These are phyloP conservation scores for Drosophila buzzatii DNA, from an alignment of 2,888 invertebrate species.

Conservation along the genomic window DNA sequence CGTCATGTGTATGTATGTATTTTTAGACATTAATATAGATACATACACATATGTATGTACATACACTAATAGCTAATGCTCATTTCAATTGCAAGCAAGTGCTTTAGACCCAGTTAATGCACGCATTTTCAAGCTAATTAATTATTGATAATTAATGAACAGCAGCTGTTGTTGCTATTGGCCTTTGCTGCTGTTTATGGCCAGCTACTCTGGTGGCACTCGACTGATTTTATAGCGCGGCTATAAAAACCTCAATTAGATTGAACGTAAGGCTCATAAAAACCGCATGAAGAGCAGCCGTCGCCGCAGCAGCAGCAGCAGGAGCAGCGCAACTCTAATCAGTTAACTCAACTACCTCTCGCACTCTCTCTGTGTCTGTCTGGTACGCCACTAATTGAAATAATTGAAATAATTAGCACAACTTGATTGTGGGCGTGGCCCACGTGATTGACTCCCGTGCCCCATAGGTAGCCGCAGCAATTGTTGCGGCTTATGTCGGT, in stretches of 20 bases:
- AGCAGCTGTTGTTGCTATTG: conserved; percentile 20
- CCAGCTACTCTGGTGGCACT: conserved; percentile 15
- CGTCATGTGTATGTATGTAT: not conserved
- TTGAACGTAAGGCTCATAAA: conserved; percentile 58
- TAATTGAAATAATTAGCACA: conserved; percentile 53
- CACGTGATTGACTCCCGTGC: conserved; percentile 9
- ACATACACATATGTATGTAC: not conserved
- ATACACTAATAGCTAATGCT: not conserved
- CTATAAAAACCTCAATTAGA: conserved; percentile 70
- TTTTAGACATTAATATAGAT: not conserved
- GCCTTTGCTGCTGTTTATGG: conserved; percentile 25
- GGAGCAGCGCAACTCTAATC: conserved; percentile 2
- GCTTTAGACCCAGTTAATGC: conserved; percentile 32
- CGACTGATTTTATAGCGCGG: conserved; percentile 53
- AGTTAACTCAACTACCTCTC: conserved; percentile 1
- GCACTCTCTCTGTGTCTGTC: not conserved
- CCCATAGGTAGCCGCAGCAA: not conserved
- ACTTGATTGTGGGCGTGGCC: conserved; percentile 19
- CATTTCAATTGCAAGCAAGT: not conserved
- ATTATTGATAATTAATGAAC: conserved; percentile 61
- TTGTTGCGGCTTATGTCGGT: conserved; percentile 5
- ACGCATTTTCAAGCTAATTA: conserved; percentile 42
- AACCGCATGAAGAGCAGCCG: conserved; percentile 49
- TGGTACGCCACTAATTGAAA: conserved; percentile 57
- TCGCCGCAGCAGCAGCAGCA: conserved; percentile 20